A percentile compares a stretch with the other conserved stretches of the same genome.
Evolutionary conservation across 2,888 invertebrate genomes (phyloP).

Genomic region (Embidobia sp.): DNA sequence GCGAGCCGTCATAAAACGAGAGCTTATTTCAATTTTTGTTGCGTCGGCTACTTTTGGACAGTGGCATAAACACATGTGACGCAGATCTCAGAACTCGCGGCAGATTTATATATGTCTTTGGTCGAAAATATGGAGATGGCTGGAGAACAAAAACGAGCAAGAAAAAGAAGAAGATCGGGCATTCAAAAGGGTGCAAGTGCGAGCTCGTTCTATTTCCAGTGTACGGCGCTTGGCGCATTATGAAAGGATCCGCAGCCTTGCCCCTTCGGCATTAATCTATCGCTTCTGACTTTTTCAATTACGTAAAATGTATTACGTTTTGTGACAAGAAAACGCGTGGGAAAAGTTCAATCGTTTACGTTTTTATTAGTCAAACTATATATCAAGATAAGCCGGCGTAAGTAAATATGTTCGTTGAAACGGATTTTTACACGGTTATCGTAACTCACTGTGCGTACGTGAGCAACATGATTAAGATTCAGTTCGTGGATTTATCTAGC

Average conservation of each 20-base stretch:
- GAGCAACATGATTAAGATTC: constrained; percentile 64
- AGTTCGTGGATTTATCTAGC: constrained; percentile 44
- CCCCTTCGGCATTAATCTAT: constrained; percentile 59
- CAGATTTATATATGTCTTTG: constrained; percentile 62
- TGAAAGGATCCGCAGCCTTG: constrained; percentile 59
- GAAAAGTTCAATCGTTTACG: constrained; percentile 61
- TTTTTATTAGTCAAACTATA: constrained; percentile 60
- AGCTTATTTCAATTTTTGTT: constrained; percentile 36
- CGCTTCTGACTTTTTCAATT: constrained; percentile 57
- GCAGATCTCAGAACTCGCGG: constrained; percentile 58
- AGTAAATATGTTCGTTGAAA: constrained; percentile 57
- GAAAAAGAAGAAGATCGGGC: constrained; percentile 26
- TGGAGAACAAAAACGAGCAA: constrained; percentile 34
- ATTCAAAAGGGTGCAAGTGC: constrained; percentile 55
- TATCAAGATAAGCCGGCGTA: constrained; percentile 63
- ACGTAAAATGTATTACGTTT: constrained; percentile 60
- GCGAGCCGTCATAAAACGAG: constrained; percentile 35
- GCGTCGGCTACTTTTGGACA: constrained; percentile 62
- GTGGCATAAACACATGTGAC: constrained; percentile 56
- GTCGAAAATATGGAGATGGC: constrained; percentile 58
- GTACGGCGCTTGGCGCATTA: constrained; percentile 48
- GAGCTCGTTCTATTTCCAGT: constrained; percentile 55
- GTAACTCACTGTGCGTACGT: constrained; percentile 54
- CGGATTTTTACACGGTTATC: constrained; percentile 60
- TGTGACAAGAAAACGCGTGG: constrained; percentile 60